A percentile compares a stretch with the other conserved stretches of the same genome.
Conservation (phyloP, 2,797 vertebrate genomes). For the Sebastiscus tertius region DNA sequence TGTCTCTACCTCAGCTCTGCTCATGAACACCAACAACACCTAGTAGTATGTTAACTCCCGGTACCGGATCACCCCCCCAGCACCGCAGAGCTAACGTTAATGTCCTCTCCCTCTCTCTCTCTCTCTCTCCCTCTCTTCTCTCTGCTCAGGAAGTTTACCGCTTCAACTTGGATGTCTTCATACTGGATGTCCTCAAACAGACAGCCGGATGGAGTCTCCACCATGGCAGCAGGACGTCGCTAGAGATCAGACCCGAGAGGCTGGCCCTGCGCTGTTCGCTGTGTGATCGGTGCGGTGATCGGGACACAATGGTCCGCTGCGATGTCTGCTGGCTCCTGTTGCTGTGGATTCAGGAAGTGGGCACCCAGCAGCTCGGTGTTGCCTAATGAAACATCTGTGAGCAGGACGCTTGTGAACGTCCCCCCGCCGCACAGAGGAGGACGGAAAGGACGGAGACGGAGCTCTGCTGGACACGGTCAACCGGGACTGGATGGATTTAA, state of each 20-base stretch:
- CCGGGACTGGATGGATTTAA: neutral
- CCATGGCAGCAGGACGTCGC: constrained; percentile 77
- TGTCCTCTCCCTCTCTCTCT: too few relatives aligned
- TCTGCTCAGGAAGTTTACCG: constrained; percentile 82
- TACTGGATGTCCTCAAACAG: constrained; percentile 95
- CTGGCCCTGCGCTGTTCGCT: neutral
- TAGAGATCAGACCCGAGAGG: neutral
- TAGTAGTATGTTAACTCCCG: too few relatives aligned
- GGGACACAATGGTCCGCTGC: too few relatives aligned
- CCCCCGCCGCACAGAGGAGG: neutral
- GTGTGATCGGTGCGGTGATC: neutral
- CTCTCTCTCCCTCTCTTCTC: too few relatives aligned
- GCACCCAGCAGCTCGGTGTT: neutral
- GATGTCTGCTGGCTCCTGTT: constrained; percentile 16
- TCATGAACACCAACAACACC: neutral
- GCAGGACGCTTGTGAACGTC: constrained; percentile 19
- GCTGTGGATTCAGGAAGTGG: constrained; percentile 64
- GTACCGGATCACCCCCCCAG: too few relatives aligned
- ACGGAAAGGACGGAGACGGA: rapidly evolving
- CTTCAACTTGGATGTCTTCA: constrained; percentile 93
- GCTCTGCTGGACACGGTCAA: neutral
- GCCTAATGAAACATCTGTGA: neutral
- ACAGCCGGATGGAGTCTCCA: constrained; percentile 88
- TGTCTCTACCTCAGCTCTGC: neutral
- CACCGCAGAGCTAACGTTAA: too few relatives aligned